phyloP scores from a whole-genome alignment of 1,140 invertebrate genomes.

The Eriosoma lanigerum region DNA sequence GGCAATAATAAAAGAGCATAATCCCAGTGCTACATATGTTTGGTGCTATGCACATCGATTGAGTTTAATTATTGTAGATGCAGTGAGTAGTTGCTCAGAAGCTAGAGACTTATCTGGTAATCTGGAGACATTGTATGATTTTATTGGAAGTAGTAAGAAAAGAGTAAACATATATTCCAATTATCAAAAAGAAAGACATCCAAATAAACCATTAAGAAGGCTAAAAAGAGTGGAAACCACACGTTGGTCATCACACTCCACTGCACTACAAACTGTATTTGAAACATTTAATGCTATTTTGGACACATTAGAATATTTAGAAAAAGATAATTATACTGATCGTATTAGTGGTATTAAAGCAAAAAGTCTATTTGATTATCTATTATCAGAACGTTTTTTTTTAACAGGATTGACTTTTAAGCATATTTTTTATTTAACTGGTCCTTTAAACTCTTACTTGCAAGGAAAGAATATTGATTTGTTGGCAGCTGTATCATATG shows the following conservation, averaged over 20 bases:
- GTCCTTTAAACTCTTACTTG: too few species aligned
- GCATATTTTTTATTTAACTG: not conserved
- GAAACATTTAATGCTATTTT: not conserved
- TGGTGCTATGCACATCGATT: not conserved
- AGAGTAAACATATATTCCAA: not conserved
- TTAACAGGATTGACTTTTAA: not conserved
- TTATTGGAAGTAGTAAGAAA: slow-evolving; percentile 1
- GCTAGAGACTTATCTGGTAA: not conserved
- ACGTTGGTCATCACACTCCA: not conserved
- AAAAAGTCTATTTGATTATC: not conserved
- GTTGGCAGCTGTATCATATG: too few species aligned
- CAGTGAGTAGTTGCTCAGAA: too few species aligned
- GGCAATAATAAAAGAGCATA: too few species aligned
- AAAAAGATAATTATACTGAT: not conserved
- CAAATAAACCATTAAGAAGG: not conserved
- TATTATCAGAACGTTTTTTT: too few species aligned
- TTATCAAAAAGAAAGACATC: not conserved
- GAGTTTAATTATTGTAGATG: too few species aligned
- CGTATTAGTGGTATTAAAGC: not conserved
- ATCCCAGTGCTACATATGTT: not conserved
- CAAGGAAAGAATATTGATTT: too few species aligned
- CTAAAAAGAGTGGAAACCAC: not conserved
- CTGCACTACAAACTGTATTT: not conserved
- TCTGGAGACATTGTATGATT: not conserved
- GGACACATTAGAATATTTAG: too few species aligned